These are phyloP conservation scores for Corythaixoides concolor DNA, from an alignment of 2,113 vertebrate genomes.

Conservation along the genomic window DNA sequence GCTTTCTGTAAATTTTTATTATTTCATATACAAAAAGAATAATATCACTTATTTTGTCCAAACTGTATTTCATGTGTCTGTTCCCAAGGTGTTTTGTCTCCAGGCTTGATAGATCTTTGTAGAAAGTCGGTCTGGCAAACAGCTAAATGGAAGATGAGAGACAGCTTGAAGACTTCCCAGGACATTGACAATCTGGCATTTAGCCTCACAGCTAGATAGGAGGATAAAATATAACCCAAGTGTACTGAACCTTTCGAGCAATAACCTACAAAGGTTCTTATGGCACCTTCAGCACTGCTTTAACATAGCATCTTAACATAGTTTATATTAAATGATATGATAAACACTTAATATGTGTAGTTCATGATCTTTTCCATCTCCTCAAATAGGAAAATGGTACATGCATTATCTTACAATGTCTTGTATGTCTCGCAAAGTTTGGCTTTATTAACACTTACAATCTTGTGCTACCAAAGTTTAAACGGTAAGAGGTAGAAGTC, in stretches of 20 bases:
- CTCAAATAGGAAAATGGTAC: not conserved
- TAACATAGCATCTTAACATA: not conserved
- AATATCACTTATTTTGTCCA: not conserved
- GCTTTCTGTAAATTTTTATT: not conserved
- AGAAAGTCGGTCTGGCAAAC: not conserved
- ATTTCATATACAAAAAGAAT: not conserved
- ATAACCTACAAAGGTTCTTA: not conserved
- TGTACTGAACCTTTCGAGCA: not conserved
- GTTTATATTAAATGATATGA: not conserved
- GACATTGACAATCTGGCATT: not conserved
- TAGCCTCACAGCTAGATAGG: not conserved
- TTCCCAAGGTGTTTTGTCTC: not conserved
- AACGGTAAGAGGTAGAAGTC: not conserved
- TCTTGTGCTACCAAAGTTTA: not conserved
- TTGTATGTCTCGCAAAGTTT: not conserved
- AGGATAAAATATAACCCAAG: slow-evolving; percentile 19
- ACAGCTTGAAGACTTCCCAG: not conserved
- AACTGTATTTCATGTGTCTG: not conserved
- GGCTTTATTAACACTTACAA: not conserved
- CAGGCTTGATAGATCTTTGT: not conserved
- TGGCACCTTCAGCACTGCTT: not conserved
- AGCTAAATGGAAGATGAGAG: not conserved
- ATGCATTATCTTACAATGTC: not conserved
- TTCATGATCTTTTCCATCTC: not conserved
- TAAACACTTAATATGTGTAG: not conserved